phyloP scores from a whole-genome alignment of 2,888 invertebrate species.

The Trissoscelio sp. region DNA sequence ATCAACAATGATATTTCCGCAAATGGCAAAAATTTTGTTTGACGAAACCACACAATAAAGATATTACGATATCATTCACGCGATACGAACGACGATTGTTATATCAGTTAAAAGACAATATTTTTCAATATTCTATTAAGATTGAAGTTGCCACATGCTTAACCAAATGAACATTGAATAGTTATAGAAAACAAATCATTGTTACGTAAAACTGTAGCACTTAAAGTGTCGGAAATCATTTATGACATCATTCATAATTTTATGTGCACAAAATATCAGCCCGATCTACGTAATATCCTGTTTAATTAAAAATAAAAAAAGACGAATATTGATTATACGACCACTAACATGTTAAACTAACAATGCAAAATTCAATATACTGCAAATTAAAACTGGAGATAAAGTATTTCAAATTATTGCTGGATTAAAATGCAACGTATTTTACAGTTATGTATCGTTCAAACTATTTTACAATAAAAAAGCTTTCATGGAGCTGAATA shows the following conservation, averaged over 20 bases:
- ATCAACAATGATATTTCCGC: not conserved
- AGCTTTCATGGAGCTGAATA: too few species aligned
- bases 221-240: constrained; percentile 16
- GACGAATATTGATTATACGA: not conserved
- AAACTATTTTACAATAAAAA: too few species aligned
- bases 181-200: constrained; percentile 19
- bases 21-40: constrained; percentile 7
- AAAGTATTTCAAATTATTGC: not conserved
- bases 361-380: not conserved
- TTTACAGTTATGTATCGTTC: too few species aligned
- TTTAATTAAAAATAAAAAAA: constrained; percentile 1
- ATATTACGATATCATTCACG: constrained; percentile 14
- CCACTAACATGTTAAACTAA: not conserved
- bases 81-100: not conserved
- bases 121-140: constrained; percentile 8
- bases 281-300: not conserved
- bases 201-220: constrained; percentile 20
- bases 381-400: not conserved
- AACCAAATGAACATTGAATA: not conserved
- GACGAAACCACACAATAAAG: not conserved
- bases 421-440: too few species aligned
- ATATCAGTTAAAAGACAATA: constrained; percentile 12
- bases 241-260: not conserved
- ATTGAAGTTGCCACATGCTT: constrained; percentile 13
- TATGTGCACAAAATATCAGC: not conserved